Percentiles rank a stretch among this genome's conserved stretches.
phyloP scores from a whole-genome alignment of 64 coral and sea anemone genomes.

The Acropora yongei region DNA sequence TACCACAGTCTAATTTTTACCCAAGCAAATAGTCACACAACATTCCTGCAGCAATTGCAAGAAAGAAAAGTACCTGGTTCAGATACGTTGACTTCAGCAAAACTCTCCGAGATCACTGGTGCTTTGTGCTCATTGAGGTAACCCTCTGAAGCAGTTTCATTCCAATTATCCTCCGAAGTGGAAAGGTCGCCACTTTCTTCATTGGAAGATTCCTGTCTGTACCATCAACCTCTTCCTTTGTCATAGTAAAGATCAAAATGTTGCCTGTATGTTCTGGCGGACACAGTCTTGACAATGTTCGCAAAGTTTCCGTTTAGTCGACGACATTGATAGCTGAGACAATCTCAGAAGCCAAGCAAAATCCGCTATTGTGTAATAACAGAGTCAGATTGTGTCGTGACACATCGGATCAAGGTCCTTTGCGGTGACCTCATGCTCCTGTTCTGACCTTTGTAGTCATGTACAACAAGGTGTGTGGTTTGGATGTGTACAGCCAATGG shows the following conservation, averaged over 20 bases:
- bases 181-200: slow-evolving; percentile 42
- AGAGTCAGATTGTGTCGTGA: background rate
- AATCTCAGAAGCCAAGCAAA: background rate
- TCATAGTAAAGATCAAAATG: slow-evolving; percentile 75
- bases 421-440: background rate
- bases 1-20: background rate
- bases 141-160: background rate
- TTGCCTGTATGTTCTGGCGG: slow-evolving; percentile 71
- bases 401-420: background rate
- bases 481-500: background rate
- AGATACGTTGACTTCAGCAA: background rate
- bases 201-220: slow-evolving; percentile 67
- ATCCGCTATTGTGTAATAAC: background rate
- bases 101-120: slow-evolving; percentile 14
- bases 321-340: slow-evolving; percentile 41
- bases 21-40: background rate
- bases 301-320: slow-evolving; percentile 65
- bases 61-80: slow-evolving; percentile 28
- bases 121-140: background rate
- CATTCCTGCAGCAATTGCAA: background rate
- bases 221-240: slow-evolving; percentile 55
- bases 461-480: background rate
- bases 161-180: background rate
- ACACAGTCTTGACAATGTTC: slow-evolving; percentile 76
- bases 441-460: background rate